A percentile compares a stretch with the other conserved stretches of the same genome.
Conservation (phyloP, 2,888 invertebrate species). For the Polyommatus iphigenia region DNA sequence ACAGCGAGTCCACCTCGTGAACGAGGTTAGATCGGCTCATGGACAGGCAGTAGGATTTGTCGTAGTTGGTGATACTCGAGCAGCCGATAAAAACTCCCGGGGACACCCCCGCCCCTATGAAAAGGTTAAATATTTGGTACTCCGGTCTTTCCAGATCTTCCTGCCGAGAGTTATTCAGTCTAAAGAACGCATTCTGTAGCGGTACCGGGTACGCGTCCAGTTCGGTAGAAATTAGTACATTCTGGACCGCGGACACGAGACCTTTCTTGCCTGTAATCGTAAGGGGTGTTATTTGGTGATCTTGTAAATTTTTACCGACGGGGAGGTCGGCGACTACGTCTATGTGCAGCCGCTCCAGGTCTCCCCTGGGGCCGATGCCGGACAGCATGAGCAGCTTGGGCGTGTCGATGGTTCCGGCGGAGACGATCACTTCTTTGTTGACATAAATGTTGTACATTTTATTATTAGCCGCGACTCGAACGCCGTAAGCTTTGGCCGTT, state of each 20-base stretch:
- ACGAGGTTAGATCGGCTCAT: conserved; percentile 51
- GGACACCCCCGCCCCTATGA: conserved; percentile 57
- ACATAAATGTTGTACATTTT: conserved; percentile 52
- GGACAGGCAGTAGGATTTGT: conserved; percentile 50
- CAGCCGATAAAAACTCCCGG: conserved; percentile 51
- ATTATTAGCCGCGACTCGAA: conserved; percentile 51
- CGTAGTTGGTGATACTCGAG: conserved; percentile 47
- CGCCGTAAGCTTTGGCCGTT: conserved; percentile 53
- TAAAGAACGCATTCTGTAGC: conserved; percentile 56
- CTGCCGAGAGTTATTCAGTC: conserved; percentile 45
- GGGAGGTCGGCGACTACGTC: conserved; percentile 57
- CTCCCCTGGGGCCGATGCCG: conserved; percentile 60
- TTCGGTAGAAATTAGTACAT: conserved; percentile 44
- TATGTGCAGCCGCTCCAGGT: conserved; percentile 53
- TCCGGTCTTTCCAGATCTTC: conserved; percentile 49
- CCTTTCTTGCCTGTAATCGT: conserved; percentile 55
- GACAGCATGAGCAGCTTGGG: conserved; percentile 67
- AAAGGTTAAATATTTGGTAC: conserved; percentile 61
- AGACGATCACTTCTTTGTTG: conserved; percentile 60
- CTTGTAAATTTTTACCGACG: conserved; percentile 66
- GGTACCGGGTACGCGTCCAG: conserved; percentile 53
- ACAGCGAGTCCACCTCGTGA: conserved; percentile 53
- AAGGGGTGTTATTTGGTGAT: conserved; percentile 55
- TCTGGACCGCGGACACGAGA: conserved; percentile 45
- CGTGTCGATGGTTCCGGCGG: conserved; percentile 62